Evolutionary conservation across 2,113 vertebrate genomes (phyloP).

Genomic region (Cromileptes altivelis): DNA sequence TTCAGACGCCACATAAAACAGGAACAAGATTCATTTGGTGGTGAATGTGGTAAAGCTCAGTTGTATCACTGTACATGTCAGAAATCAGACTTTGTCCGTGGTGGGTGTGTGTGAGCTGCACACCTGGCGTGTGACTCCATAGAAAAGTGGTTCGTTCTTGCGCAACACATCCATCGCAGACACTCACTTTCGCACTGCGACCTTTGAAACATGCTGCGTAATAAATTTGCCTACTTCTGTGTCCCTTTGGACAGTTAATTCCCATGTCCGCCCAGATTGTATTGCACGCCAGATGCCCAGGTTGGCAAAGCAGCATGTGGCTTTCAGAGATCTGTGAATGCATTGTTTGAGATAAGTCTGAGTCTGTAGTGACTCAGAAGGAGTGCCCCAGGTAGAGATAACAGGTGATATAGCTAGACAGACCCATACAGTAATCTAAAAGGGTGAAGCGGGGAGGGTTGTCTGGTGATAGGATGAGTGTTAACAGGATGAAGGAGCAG

Average conservation of each 20-base stretch:
- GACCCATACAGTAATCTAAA: not conserved
- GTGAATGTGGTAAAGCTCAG: not conserved
- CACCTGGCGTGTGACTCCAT: conserved; percentile 49
- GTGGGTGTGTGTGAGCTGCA: conserved; percentile 29
- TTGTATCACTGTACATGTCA: not conserved
- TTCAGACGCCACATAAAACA: not conserved
- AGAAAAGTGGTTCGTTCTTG: conserved; percentile 29
- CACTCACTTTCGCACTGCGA: conserved; percentile 24
- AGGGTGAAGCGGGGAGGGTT: not conserved
- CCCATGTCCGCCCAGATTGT: not conserved
- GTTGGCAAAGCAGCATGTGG: not conserved
- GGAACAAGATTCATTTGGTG: not conserved
- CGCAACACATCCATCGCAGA: not conserved
- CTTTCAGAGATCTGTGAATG: not conserved
- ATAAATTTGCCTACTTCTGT: conserved; percentile 1
- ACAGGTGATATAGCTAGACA: conserved; percentile 17
- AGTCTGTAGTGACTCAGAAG: conserved; percentile 2
- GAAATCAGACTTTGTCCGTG: conserved; percentile 46
- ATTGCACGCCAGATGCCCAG: conserved; percentile 8
- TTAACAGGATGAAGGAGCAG: not conserved
- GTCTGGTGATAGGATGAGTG: not conserved
- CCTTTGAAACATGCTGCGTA: conserved; percentile 49
- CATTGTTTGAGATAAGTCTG: conserved; percentile 4
- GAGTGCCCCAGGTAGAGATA: conserved; percentile 29
- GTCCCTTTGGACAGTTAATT: not conserved